A percentile compares a stretch with the other conserved stretches of the same genome.
Conservation (phyloP, 2,888 invertebrate genomes). For the Bimastos eiseni region DNA sequence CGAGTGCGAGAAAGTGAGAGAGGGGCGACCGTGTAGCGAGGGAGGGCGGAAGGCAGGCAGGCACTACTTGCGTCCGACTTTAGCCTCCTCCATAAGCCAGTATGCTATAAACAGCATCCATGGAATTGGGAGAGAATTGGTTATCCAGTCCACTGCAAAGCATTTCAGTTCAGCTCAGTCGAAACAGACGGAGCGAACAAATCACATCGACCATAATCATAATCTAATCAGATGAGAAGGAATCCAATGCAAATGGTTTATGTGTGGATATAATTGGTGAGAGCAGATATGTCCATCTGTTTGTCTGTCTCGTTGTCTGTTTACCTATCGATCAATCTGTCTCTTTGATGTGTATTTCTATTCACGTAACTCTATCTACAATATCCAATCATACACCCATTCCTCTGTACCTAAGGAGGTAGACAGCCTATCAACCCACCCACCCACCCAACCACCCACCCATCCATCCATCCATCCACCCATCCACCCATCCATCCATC, state of each 20-base stretch:
- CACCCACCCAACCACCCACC: too few species aligned
- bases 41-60: too few species aligned
- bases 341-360: too few species aligned
- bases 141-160: not conserved
- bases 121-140: not conserved
- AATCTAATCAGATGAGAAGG: not conserved
- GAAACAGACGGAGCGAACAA: not conserved
- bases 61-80: not conserved
- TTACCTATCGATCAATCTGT: too few species aligned
- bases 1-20: too few species aligned
- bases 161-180: not conserved
- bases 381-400: too few species aligned
- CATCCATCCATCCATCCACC: too few species aligned
- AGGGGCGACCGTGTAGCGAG: too few species aligned
- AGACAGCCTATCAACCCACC: too few species aligned
- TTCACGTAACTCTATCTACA: too few species aligned
- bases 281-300: not conserved
- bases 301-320: not conserved
- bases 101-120: not conserved
- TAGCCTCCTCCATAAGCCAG: not conserved
- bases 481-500: too few species aligned
- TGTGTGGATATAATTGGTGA: not conserved
- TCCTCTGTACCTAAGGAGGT: too few species aligned
- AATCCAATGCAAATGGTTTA: not conserved
- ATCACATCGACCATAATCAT: not conserved